Evolutionary conservation across 2,797 vertebrate genomes (phyloP).

Genomic region (Spondyliosoma cantharus): DNA sequence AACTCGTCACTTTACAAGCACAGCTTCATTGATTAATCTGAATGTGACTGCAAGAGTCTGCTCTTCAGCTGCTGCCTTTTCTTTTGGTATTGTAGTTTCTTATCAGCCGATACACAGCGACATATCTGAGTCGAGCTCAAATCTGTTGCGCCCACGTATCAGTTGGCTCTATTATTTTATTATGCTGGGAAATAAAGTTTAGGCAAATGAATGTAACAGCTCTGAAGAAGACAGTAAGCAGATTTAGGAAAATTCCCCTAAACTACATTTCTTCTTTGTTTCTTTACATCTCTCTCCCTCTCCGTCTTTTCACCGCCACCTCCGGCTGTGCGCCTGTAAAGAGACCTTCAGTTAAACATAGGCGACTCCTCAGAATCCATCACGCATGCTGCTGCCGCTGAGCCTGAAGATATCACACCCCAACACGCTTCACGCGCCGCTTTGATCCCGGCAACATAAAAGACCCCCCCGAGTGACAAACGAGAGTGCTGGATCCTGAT

Average conservation of each 20-base stretch:
- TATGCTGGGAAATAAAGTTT: neutral
- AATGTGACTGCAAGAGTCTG: conserved; percentile 2
- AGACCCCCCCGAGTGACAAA: conserved; percentile 57
- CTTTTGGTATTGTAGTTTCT: neutral
- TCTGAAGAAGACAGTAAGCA: neutral
- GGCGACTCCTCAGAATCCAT: conserved; percentile 44
- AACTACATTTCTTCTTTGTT: neutral
- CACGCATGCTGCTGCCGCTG: conserved; percentile 50
- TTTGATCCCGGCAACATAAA: conserved; percentile 63
- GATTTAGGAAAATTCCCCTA: neutral
- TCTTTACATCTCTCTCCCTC: neutral
- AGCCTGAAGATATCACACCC: conserved; percentile 57
- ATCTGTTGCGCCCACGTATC: neutral
- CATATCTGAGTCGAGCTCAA: neutral
- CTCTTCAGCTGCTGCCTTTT: neutral
- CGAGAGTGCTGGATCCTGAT: conserved; percentile 38
- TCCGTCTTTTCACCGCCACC: conserved; percentile 6
- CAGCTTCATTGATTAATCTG: conserved; percentile 28
- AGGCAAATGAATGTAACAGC: neutral
- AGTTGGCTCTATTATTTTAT: neutral
- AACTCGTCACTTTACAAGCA: conserved; percentile 46
- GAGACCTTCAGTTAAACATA: conserved; percentile 50
- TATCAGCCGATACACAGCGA: neutral
- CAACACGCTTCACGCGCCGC: conserved; percentile 55
- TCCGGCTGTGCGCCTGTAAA: conserved; percentile 15